Evolutionary conservation across 2,113 vertebrate genomes (phyloP), one percentile per base, ranked within the genome.

Genomic region (Sminthopsis crassicaudata): DNA sequence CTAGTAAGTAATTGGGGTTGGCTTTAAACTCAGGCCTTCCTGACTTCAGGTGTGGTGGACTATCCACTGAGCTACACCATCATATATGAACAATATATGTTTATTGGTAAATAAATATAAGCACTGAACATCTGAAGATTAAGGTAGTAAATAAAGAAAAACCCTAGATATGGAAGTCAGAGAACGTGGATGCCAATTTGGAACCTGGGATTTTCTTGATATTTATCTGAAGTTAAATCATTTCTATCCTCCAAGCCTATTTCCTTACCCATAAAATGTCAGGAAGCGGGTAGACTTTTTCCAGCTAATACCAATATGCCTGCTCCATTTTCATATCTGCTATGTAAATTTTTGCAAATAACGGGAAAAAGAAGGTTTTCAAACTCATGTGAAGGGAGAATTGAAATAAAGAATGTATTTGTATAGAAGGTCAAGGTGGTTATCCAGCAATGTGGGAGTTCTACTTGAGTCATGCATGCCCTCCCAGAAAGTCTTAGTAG

Each of bases 241-340:
- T 16, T 16, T n/a, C 67, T 14, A 76, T 94, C 84, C 48, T 42
- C 48, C 46, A 8, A 54, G 19, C 22, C 27, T 93, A 46, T 89
- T 95, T 96, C 90, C 24, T 93, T 52, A 76, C 95, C 93, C 92
- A 25, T 50, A 94, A 22, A 88, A 42, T 26, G 48, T 46, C 54
- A 30, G 9, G 24, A 91, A 92, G 36, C 51, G 89, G 67, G 50
- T 90, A 92, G 27, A 23, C 46, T 93, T 46, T 53, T 27, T 94
- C 91, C n/a, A n/a, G 12, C 12, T 36, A 67, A 67, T 36, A 67
- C 60, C 14, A 67, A 67, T 22, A 2, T n/a, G n/a, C 12, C 12
- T 76, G 16, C 67, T n/a, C 67, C 67, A 1, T n/a, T 19, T 76
- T 16, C 14, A 76, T 76, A 6, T 76, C n/a, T 76, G 16, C 67